Evolutionary conservation across 2,113 vertebrate species (phyloP).

Genomic region (Struthidea cinerea): DNA sequence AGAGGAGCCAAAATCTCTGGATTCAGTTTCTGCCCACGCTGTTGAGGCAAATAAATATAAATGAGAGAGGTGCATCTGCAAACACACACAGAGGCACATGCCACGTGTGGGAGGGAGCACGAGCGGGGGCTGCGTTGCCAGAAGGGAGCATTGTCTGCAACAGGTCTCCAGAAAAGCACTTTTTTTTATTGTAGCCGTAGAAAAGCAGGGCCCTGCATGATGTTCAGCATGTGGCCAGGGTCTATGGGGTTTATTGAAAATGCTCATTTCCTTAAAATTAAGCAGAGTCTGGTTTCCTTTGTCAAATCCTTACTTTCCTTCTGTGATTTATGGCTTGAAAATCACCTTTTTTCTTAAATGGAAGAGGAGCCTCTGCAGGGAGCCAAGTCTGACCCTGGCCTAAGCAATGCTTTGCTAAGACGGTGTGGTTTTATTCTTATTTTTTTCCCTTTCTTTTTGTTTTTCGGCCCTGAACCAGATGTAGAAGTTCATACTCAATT

Average conservation of each 20-base stretch:
- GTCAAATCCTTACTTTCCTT: neutral
- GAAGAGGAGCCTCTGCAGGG: neutral
- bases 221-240: neutral
- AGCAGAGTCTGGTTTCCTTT: neutral
- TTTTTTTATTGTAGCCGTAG: neutral
- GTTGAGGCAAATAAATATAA: conserved; percentile 2
- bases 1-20: conserved; percentile 21
- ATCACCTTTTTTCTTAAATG: neutral
- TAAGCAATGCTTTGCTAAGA: neutral
- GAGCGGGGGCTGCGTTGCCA: neutral
- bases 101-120: conserved; percentile 13
- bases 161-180: neutral
- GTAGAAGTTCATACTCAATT: neutral
- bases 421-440: neutral
- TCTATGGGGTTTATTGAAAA: neutral
- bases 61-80: neutral
- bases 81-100: neutral
- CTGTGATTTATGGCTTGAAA: neutral
- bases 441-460: neutral
- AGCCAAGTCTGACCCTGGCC: neutral
- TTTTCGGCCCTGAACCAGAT: neutral
- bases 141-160: neutral
- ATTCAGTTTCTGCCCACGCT: conserved; percentile 2
- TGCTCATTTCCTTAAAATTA: neutral
- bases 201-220: neutral